Percentiles rank a stretch among this genome's conserved stretches.
phyloP scores from a whole-genome alignment of 2,888 invertebrate genomes.

The Drosophila limbata region DNA sequence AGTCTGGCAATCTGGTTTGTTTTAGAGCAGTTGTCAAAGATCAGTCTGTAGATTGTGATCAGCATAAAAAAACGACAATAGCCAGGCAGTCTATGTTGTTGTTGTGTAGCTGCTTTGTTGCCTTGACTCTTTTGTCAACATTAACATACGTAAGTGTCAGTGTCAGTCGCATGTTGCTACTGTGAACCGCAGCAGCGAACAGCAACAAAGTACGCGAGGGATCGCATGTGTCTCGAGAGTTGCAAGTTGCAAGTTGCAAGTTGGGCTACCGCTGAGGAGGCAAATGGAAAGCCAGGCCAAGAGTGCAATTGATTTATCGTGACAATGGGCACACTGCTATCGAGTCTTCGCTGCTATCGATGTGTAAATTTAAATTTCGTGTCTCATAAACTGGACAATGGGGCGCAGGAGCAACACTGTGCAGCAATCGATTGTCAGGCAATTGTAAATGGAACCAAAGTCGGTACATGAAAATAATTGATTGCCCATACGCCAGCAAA shows the following conservation, averaged over 20 bases:
- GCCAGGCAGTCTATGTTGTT: slow-evolving; percentile 15
- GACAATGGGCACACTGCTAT: slow-evolving; percentile 70
- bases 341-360: slow-evolving; percentile 53
- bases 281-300: slow-evolving; percentile 49
- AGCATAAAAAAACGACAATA: slow-evolving; percentile 13
- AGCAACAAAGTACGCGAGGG: slow-evolving; percentile 27
- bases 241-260: slow-evolving; percentile 3
- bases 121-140: slow-evolving; percentile 78
- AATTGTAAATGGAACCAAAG: slow-evolving; percentile 55
- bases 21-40: slow-evolving; percentile 17
- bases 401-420: slow-evolving; percentile 20
- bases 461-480: slow-evolving; percentile 50
- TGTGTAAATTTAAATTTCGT: slow-evolving; percentile 77
- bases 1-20: not conserved
- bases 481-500: slow-evolving; percentile 45
- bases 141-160: slow-evolving; percentile 84
- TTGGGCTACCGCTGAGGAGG: slow-evolving; percentile 33
- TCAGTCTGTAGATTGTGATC: slow-evolving; percentile 23
- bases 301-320: slow-evolving; percentile 82
- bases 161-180: slow-evolving; percentile 80
- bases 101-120: slow-evolving; percentile 37
- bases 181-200: slow-evolving; percentile 44
- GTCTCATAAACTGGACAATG: slow-evolving; percentile 73
- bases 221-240: slow-evolving; percentile 37
- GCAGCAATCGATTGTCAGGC: slow-evolving; percentile 35